Evolutionary conservation across 2,797 vertebrate species (phyloP).

Genomic region (Cyprinella venusta): DNA sequence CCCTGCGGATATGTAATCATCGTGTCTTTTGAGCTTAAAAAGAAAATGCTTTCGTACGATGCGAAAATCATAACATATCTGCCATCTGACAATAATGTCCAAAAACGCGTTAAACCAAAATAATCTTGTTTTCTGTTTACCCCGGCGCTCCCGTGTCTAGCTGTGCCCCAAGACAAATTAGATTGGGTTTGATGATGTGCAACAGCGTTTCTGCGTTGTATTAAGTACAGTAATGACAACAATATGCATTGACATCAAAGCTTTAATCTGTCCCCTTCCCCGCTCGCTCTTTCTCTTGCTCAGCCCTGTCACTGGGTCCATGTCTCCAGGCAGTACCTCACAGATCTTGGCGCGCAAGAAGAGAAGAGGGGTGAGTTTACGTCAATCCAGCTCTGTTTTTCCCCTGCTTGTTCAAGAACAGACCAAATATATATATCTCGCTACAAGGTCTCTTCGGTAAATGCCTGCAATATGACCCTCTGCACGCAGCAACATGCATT

Average conservation of each 20-base stretch:
- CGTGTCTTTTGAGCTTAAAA: slow-evolving; percentile 61
- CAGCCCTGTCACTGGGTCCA: slow-evolving; percentile 89
- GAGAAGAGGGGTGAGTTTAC: slow-evolving; percentile 89
- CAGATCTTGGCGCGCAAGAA: slow-evolving; percentile 95
- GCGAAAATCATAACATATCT: slow-evolving; percentile 75
- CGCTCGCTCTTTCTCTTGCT: slow-evolving; percentile 59
- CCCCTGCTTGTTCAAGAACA: slow-evolving; percentile 13
- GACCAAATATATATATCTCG: slow-evolving; percentile 17
- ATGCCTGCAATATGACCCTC: slow-evolving; percentile 3
- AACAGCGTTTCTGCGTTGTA: slow-evolving; percentile 76
- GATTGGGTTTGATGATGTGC: slow-evolving; percentile 77
- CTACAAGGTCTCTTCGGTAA: slow-evolving; percentile 16
- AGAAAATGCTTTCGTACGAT: slow-evolving; percentile 68
- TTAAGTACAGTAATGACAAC: slow-evolving; percentile 79
- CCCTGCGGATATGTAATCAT: slow-evolving; percentile 74
- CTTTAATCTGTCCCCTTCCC: slow-evolving; percentile 62
- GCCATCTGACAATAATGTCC: slow-evolving; percentile 75
- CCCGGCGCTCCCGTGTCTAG: slow-evolving; percentile 61
- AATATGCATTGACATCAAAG: slow-evolving; percentile 78
- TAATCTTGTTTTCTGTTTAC: slow-evolving; percentile 59
- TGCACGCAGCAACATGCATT: slow-evolving; percentile 20
- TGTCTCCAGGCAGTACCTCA: slow-evolving; percentile 88
- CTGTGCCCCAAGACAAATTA: slow-evolving; percentile 72
- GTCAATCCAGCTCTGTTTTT: slow-evolving; percentile 31
- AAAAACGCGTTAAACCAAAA: slow-evolving; percentile 75